phyloP scores from a whole-genome alignment of 2,888 invertebrate genomes.

The Euclidia mi region DNA sequence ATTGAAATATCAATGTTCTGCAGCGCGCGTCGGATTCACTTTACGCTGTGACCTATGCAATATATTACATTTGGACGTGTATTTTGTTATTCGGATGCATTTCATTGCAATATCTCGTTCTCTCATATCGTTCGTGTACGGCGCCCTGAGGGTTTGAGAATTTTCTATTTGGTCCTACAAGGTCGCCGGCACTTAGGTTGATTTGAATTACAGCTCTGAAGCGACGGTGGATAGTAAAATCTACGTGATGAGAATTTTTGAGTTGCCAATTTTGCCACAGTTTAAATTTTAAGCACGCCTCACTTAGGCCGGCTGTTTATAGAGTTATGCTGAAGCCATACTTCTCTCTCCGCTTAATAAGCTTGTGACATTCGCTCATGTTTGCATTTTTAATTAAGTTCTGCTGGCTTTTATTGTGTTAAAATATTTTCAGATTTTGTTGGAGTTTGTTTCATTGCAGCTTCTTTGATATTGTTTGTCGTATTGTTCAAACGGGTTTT shows the following conservation, averaged over 20 bases:
- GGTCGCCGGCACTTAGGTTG: conserved; percentile 62
- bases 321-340: conserved; percentile 24
- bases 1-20: neutral
- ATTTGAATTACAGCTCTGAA: conserved; percentile 68
- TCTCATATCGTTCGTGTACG: conserved; percentile 29
- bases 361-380: conserved; percentile 9
- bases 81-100: conserved; percentile 49
- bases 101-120: conserved; percentile 49
- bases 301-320: conserved; percentile 26
- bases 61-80: conserved; percentile 32
- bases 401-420: too few species aligned
- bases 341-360: conserved; percentile 15
- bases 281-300: conserved; percentile 44
- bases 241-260: conserved; percentile 65
- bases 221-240: conserved; percentile 59
- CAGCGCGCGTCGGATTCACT: neutral
- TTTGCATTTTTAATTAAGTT: neutral
- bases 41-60: conserved; percentile 28
- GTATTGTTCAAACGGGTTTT: too few species aligned
- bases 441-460: too few species aligned
- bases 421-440: too few species aligned
- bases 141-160: conserved; percentile 49
- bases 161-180: conserved; percentile 53
- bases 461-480: too few species aligned
- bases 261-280: conserved; percentile 39